These are phyloP conservation scores for Athene cunicularia DNA, from an alignment of 2,113 vertebrate genomes.

Conservation along the genomic window DNA sequence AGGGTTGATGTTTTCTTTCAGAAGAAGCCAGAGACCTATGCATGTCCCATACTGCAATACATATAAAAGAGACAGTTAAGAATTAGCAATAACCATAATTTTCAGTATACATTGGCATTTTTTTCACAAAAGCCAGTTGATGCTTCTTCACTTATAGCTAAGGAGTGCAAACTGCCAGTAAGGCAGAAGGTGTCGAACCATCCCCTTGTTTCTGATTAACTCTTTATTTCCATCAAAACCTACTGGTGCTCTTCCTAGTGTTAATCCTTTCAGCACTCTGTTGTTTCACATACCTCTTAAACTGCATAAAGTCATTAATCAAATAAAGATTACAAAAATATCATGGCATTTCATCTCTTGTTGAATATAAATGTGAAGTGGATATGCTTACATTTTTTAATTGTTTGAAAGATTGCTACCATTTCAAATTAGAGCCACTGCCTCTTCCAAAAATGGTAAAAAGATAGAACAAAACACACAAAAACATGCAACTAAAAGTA, in stretches of 20 bases:
- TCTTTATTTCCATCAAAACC: neutral
- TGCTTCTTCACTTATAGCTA: neutral
- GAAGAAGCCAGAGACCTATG: neutral
- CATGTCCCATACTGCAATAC: neutral
- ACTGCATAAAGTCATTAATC: neutral
- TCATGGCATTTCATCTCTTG: neutral
- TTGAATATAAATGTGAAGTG: neutral
- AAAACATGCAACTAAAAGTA: neutral
- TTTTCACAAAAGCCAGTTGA: neutral
- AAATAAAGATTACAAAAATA: neutral
- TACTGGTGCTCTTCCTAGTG: neutral
- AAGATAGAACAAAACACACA: neutral
- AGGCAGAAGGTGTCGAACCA: neutral
- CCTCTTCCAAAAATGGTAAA: neutral
- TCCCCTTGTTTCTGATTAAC: neutral
- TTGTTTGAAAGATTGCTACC: neutral
- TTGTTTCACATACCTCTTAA: neutral
- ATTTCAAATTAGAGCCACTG: neutral
- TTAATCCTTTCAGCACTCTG: neutral
- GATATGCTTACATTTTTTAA: neutral
- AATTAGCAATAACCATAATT: neutral
- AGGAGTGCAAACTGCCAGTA: neutral
- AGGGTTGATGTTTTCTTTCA: neutral
- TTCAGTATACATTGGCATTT: neutral
- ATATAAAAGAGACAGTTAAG: neutral